phyloP scores from a whole-genome alignment of 2,888 invertebrate genomes.

The Lasioglossum vierecki region DNA sequence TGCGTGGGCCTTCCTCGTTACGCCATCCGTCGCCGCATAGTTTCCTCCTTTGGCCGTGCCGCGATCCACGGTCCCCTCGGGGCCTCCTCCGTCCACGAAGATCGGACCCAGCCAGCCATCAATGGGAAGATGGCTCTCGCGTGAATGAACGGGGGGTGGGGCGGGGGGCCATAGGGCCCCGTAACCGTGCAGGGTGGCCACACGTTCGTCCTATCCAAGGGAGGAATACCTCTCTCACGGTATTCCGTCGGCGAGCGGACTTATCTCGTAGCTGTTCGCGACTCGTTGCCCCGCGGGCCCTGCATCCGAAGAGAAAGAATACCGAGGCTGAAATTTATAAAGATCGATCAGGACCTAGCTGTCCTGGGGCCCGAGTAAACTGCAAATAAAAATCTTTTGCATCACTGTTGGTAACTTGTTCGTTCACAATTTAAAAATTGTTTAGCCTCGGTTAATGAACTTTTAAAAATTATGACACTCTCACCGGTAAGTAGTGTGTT shows the following conservation, averaged over 20 bases:
- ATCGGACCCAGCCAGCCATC: slow-evolving; percentile 69
- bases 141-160: slow-evolving; percentile 80
- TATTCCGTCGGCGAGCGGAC: slow-evolving; percentile 43
- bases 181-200: slow-evolving; percentile 38
- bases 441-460: background rate
- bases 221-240: slow-evolving; percentile 83
- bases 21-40: slow-evolving; percentile 81
- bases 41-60: slow-evolving; percentile 76
- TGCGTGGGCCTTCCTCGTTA: slow-evolving; percentile 81
- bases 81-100: slow-evolving; percentile 15
- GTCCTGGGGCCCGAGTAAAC: background rate
- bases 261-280: slow-evolving; percentile 37
- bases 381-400: background rate
- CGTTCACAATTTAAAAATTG: background rate
- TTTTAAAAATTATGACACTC: no score
- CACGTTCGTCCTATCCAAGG: slow-evolving; percentile 46
- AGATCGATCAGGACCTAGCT: slow-evolving; percentile 29
- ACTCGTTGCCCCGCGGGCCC: slow-evolving; percentile 13
- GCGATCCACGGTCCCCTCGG: slow-evolving; percentile 51
- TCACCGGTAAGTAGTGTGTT: no score
- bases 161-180: slow-evolving; percentile 23
- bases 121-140: slow-evolving; percentile 78
- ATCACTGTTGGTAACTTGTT: background rate
- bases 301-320: slow-evolving; percentile 16
- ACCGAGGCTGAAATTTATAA: slow-evolving; percentile 26